Conservation (phyloP, 2,888 invertebrate species). For the Eupeodes luniger region DNA sequence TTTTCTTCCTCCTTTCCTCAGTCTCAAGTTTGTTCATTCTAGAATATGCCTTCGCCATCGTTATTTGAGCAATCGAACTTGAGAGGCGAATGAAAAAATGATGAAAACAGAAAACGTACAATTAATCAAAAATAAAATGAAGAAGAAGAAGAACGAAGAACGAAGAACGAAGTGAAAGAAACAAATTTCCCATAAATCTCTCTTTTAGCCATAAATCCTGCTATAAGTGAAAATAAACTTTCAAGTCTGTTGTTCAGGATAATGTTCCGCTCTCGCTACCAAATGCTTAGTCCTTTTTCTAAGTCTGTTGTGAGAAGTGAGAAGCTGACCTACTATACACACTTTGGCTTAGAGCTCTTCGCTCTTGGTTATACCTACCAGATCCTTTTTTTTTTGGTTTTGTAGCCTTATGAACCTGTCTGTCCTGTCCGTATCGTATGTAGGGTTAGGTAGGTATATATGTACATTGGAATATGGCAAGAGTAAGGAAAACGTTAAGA, state of each 20-base stretch:
- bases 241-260: conserved; percentile 64
- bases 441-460: not conserved
- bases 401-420: conserved; percentile 64
- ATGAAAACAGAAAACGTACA: conserved; percentile 72
- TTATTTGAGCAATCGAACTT: conserved; percentile 9
- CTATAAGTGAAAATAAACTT: conserved; percentile 75
- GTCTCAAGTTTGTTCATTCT: conserved; percentile 48
- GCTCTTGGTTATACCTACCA: not conserved
- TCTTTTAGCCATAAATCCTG: conserved; percentile 73
- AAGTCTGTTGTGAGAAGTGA: not conserved
- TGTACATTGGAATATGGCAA: not conserved
- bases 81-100: conserved; percentile 39
- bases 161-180: conserved; percentile 39
- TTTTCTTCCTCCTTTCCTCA: conserved; percentile 25
- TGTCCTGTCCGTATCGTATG: conserved; percentile 1
- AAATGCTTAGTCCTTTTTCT: not conserved
- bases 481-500: conserved; percentile 59
- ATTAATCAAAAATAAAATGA: conserved; percentile 73
- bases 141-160: conserved; percentile 65
- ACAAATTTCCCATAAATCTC: conserved; percentile 72
- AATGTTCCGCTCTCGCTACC: conserved; percentile 46
- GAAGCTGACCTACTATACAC: conserved; percentile 35
- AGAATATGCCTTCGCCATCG: not conserved
- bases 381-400: not conserved
- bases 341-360: conserved; percentile 29